Conservation (phyloP, 2,797 vertebrate species). For the Brotogeris chrysoptera region DNA sequence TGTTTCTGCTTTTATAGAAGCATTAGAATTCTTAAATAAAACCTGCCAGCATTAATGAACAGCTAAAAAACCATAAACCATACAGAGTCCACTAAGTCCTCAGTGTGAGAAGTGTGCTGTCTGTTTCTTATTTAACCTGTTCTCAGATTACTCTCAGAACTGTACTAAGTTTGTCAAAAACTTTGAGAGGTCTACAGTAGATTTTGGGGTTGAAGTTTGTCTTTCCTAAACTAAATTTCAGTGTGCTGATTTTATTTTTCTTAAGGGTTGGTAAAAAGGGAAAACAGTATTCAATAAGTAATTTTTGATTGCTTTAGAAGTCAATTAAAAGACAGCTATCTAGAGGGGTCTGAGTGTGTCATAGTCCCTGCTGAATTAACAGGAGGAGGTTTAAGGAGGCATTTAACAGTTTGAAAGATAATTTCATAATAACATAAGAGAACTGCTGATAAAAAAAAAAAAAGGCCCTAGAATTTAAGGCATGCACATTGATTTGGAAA, state of each 20-base stretch:
- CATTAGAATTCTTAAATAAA: not conserved
- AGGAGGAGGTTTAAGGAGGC: not conserved
- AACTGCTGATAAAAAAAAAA: not conserved
- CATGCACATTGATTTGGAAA: not conserved
- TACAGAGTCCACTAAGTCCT: not conserved
- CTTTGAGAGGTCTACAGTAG: not conserved
- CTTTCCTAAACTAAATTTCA: not conserved
- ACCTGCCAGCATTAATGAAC: not conserved
- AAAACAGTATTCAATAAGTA: not conserved
- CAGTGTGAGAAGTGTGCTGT: not conserved
- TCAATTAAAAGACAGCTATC: not conserved
- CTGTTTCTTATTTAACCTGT: not conserved
- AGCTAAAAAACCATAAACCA: not conserved
- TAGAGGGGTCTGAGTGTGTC: not conserved
- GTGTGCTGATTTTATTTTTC: not conserved
- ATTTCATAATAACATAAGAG: not conserved
- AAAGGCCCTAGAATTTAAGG: not conserved
- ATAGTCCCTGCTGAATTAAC: not conserved
- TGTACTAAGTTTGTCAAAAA: not conserved
- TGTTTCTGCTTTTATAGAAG: not conserved
- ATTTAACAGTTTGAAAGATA: not conserved
- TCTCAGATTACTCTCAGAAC: not conserved
- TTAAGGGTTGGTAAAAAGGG: not conserved
- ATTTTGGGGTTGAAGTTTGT: not conserved
- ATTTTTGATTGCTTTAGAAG: not conserved